A percentile compares a stretch with the other conserved stretches of the same genome.
Conservation (phyloP, 64 coral and sea anemone genomes). For the Actinia equina region DNA sequence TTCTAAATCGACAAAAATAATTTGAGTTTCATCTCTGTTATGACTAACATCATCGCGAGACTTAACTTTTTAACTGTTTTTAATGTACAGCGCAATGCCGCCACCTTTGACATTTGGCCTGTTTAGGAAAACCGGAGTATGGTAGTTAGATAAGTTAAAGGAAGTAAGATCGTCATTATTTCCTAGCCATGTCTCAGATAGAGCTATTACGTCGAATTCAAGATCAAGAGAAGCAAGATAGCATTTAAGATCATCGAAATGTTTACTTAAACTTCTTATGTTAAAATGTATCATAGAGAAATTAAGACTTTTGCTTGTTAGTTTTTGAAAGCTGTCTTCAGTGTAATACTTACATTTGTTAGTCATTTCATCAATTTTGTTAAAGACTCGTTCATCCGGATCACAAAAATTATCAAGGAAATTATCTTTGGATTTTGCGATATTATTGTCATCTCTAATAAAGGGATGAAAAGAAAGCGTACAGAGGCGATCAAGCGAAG, state of each 20-base stretch:
- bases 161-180: not conserved
- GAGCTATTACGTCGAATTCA: constrained; percentile 25
- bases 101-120: not conserved
- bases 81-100: not conserved
- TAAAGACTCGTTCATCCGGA: not conserved
- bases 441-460: too few relatives aligned
- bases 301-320: not conserved
- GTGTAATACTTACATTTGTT: not conserved
- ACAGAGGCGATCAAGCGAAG: too few relatives aligned
- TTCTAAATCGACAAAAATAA: too few relatives aligned
- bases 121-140: not conserved
- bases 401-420: constrained; percentile 17
- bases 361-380: not conserved
- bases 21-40: too few relatives aligned
- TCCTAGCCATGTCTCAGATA: not conserved
- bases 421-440: too few relatives aligned
- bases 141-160: not conserved
- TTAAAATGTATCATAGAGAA: constrained; percentile 39
- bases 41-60: too few relatives aligned
- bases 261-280: constrained; percentile 6
- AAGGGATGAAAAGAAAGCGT: too few relatives aligned
- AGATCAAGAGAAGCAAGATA: constrained; percentile 2
- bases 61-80: not conserved
- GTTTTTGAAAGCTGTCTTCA: not conserved
- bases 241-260: constrained; percentile 18